Evolutionary conservation across 2,888 invertebrate species (phyloP), one percentile per base, ranked within the genome.

Genomic region (Anorthoa munda): DNA sequence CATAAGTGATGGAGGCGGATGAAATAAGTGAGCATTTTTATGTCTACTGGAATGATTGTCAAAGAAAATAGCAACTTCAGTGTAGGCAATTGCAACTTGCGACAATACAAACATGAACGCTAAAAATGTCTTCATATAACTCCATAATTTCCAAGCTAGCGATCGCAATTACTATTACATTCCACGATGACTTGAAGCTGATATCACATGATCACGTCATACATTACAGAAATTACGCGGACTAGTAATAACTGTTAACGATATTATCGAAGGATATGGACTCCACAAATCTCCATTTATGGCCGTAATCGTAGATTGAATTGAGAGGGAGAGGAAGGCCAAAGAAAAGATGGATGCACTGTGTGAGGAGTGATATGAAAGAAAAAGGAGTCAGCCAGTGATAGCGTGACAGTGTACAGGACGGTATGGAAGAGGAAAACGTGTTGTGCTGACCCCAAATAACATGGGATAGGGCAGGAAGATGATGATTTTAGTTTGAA

Each of bases 221-320:
- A 70, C 50, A 72, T 72, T 66, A 82, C 53, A 66, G 68, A 78
- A 59, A 72, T 78, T 83, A 83, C 79, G 45, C 23, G 46, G 80
- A 82, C 73, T 70, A 83, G 86, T 86, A 86, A 83, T 87, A 88
- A 85, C 81, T 89, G 86, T 84, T 63, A 81, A 77, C 72, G 86
- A 90, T 90, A 85, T 77, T 88, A 89, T 90, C 89, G 55, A 71
- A 72, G 83, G 70, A 83, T 84, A 86, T 82, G 82, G 76, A 87
- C 85, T 84, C 81, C 82, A 90, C 88, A 90, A 88, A 91, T 90
- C 87, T 88, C 89, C 87, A 91, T 92, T 90, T 89, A 86, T 82
- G 88, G 86, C 87, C 56, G 80, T 84, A 83, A 86, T 81, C 77
- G 79, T 64, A 77, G 87, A 90, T 89, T 89, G 48, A 75, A 92